These are phyloP conservation scores for Argya squamiceps DNA, from an alignment of 2,797 vertebrate genomes.

Conservation along the genomic window DNA sequence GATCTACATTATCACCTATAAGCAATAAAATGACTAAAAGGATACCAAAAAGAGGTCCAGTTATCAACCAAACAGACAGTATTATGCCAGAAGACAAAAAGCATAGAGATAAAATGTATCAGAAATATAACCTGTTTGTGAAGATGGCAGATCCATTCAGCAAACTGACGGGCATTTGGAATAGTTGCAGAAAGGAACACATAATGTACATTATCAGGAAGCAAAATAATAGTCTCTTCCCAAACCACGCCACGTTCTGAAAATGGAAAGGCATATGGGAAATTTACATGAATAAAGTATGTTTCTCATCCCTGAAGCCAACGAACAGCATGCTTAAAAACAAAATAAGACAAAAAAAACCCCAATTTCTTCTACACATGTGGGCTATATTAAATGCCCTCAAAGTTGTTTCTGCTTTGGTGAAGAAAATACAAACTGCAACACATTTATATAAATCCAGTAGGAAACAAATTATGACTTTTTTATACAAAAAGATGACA, in stretches of 20 bases:
- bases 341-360: background rate
- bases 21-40: background rate
- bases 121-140: conserved; percentile 88
- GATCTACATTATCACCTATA: background rate
- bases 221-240: conserved; percentile 99
- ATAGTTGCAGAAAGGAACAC: conserved; percentile 98
- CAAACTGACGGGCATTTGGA: conserved; percentile 96
- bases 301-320: background rate
- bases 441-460: background rate
- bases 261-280: background rate
- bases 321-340: background rate
- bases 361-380: background rate
- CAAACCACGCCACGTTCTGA: conserved; percentile 97
- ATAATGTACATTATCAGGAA: conserved; percentile 97
- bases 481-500: background rate
- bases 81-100: background rate
- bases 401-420: background rate
- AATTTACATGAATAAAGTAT: background rate
- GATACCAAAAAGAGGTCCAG: background rate
- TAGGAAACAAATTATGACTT: background rate
- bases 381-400: background rate
- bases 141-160: conserved; percentile 98
- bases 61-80: background rate
- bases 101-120: background rate
- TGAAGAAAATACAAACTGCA: background rate